A percentile compares a stretch with the other conserved stretches of the same genome.
phyloP scores from a whole-genome alignment of 2,888 invertebrate species.

The Bombyx huttoni region DNA sequence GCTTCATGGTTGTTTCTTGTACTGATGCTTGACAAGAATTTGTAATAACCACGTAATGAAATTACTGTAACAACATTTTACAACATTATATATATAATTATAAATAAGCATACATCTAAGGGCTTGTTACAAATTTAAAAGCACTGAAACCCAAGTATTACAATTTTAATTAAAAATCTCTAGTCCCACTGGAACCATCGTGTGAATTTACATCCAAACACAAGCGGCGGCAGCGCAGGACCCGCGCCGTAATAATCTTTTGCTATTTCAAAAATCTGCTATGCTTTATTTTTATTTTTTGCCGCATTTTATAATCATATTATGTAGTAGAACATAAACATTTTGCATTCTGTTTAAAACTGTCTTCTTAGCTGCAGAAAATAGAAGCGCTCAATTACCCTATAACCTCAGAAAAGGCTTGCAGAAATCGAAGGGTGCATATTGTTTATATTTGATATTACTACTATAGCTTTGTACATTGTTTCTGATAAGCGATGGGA shows the following conservation, averaged over 20 bases:
- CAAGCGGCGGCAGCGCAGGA: conserved; percentile 1
- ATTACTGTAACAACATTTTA: conserved; percentile 72
- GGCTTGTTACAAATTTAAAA: conserved; percentile 73
- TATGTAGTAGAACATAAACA: conserved; percentile 64
- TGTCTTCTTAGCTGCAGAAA: conserved; percentile 61
- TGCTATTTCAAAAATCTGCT: conserved; percentile 43
- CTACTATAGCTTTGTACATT: conserved; percentile 80
- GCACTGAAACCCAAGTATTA: conserved; percentile 77
- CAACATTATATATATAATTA: conserved; percentile 55
- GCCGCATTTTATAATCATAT: conserved; percentile 55
- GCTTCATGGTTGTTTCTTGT: conserved; percentile 25
- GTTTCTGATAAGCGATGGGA: conserved; percentile 79
- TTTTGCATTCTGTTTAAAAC: conserved; percentile 64
- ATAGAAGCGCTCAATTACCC: conserved; percentile 69
- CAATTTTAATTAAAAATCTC: conserved; percentile 76
- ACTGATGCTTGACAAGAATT: conserved; percentile 62
- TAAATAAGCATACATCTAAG: conserved; percentile 75
- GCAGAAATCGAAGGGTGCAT: conserved; percentile 73
- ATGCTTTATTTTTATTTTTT: conserved; percentile 62
- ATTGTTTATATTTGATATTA: conserved; percentile 74
- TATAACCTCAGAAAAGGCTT: conserved; percentile 69
- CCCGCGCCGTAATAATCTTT: conserved; percentile 18
- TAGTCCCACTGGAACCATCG: conserved; percentile 77
- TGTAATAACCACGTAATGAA: conserved; percentile 70
- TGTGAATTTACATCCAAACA: conserved; percentile 43